Percentiles rank a stretch among this genome's conserved stretches.
Conservation (phyloP, 23 tunicate species). For the Styela plicata region DNA sequence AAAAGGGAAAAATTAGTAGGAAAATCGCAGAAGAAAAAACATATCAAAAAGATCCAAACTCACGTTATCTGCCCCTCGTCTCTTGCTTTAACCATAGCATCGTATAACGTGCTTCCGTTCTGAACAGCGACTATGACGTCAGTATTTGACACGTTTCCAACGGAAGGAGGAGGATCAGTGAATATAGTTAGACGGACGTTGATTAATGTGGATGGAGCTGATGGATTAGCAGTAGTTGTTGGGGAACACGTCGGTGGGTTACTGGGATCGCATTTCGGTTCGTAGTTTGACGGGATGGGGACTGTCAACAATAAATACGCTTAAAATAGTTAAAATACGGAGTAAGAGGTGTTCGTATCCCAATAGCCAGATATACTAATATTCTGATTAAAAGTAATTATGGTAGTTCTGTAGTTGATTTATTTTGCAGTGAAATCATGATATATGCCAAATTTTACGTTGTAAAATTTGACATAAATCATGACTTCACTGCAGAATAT, state of each 20-base stretch:
- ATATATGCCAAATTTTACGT: too few relatives aligned
- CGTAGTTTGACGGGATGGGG: background rate
- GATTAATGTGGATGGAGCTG: background rate
- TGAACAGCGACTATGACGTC: background rate
- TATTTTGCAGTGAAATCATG: too few relatives aligned
- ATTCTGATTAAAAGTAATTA: too few relatives aligned
- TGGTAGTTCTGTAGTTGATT: too few relatives aligned
- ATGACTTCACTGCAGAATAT: too few relatives aligned
- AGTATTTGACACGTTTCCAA: background rate
- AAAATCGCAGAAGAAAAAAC: too few relatives aligned
- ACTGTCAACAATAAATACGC: too few relatives aligned
- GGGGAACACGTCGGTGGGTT: background rate
- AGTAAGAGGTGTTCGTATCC: too few relatives aligned
- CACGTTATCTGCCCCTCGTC: background rate
- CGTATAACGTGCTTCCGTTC: background rate
- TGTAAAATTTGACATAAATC: too few relatives aligned
- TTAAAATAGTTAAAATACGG: too few relatives aligned
- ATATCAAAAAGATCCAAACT: background rate
- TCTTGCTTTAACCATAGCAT: background rate
- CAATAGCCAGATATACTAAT: too few relatives aligned
- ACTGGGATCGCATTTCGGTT: background rate
- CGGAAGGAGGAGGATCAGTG: background rate
- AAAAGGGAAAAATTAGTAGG: background rate
- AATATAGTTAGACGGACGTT: background rate
- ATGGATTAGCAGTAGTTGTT: background rate